Evolutionary conservation across 2,797 vertebrate genomes (phyloP).

Genomic region (Ctenosaura bakeri): DNA sequence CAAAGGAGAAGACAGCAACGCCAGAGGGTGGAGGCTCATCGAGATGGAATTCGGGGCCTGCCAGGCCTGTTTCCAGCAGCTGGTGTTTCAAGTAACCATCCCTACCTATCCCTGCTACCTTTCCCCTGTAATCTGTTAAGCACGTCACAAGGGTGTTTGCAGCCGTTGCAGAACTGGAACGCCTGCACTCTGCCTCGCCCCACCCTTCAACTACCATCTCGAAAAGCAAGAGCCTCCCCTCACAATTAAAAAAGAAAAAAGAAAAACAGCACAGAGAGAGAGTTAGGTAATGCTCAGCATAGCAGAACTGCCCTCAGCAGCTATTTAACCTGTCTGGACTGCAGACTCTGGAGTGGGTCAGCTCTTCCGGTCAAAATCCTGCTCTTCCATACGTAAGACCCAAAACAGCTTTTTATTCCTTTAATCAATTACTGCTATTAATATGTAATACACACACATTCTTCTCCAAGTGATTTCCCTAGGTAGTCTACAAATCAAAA

Average conservation of each 20-base stretch:
- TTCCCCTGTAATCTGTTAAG: constrained; percentile 22
- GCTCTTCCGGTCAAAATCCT: too few relatives aligned
- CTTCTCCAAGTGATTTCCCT: neutral
- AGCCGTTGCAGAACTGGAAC: constrained; percentile 15
- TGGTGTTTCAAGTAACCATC: constrained; percentile 11
- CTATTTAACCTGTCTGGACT: neutral
- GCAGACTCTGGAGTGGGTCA: too few relatives aligned
- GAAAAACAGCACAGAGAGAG: neutral
- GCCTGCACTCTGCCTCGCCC: constrained; percentile 6
- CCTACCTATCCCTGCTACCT: neutral
- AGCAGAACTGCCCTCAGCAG: too few relatives aligned
- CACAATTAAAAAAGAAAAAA: neutral
- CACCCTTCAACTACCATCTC: constrained; percentile 27
- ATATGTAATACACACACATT: neutral
- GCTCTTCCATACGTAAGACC: neutral
- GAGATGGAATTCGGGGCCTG: neutral
- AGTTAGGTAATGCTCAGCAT: neutral
- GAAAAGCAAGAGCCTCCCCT: neutral
- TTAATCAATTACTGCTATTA: neutral
- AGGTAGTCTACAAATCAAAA: neutral
- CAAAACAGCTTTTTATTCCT: neutral
- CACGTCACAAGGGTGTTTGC: neutral
- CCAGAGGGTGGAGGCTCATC: constrained; percentile 12
- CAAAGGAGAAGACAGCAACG: neutral
- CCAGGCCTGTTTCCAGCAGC: neutral